These are phyloP conservation scores for Campylorhamphus procurvoides DNA, from an alignment of 2,113 vertebrate species.

Conservation along the genomic window DNA sequence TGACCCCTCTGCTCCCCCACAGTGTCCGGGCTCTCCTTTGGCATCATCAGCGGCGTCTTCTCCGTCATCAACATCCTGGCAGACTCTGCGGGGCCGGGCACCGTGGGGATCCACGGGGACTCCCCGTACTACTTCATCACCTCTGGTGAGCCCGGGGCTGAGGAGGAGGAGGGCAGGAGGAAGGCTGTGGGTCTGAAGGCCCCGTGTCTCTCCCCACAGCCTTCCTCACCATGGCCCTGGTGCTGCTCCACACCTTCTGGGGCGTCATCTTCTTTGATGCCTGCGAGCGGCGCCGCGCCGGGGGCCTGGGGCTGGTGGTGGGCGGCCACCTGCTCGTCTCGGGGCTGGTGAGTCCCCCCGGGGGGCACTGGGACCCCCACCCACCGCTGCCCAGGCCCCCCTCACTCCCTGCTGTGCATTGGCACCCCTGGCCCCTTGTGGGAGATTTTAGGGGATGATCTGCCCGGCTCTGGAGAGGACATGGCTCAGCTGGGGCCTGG, in stretches of 20 bases:
- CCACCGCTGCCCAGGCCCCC: not conserved
- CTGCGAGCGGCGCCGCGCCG: constrained; percentile 69
- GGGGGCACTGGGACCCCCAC: not conserved
- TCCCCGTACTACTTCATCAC: constrained; percentile 81
- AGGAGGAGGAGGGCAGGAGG: not conserved
- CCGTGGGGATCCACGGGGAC: constrained; percentile 80
- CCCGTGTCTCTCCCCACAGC: constrained; percentile 45
- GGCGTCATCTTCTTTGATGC: constrained; percentile 81
- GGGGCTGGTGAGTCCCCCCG: constrained; percentile 73
- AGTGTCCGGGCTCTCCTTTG: constrained; percentile 82
- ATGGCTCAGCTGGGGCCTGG: not conserved
- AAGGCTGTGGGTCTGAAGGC: not conserved
- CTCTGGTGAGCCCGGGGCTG: constrained; percentile 66
- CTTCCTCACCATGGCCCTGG: constrained; percentile 78
- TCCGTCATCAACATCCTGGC: constrained; percentile 78
- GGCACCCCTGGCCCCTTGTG: too few relatives aligned
- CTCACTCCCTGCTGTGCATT: not conserved
- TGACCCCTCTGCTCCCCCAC: not conserved
- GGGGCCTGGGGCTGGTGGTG: constrained; percentile 74
- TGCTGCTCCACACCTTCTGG: constrained; percentile 82
- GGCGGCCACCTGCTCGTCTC: constrained; percentile 74
- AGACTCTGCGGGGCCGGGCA: constrained; percentile 75
- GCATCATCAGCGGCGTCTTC: constrained; percentile 78
- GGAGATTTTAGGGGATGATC: not conserved
- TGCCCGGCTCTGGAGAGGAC: not conserved